Base-by-base conservation (phyloP, 2,888 invertebrate genomes). In the Platynereis dumerilii region DNA sequence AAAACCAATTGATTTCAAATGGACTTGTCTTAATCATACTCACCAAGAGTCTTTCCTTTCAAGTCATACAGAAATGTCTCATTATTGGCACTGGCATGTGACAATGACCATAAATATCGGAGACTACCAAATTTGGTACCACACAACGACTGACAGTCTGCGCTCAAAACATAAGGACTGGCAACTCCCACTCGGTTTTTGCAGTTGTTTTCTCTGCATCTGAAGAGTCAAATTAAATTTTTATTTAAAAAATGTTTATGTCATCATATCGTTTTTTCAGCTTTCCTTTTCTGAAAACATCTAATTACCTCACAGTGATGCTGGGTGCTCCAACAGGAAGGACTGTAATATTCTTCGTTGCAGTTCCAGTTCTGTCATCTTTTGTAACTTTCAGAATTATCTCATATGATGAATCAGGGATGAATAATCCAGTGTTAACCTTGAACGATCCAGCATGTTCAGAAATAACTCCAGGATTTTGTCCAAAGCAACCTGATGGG, bases 301-400 rank as follows among this genome's bases (percentile, higher is more conserved):
- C n/a, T 34, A 34, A 5, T 34, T 34, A 48, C 48, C n/a, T 48
- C 3, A 22, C 22, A 10, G n/a, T 22, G 3, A 48, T 5, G 3
- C 5, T 48, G 7, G 48, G 48, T 20, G 48, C 48, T n/a, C 22
- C 48, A 22, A 48, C 48, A 5, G 48, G 48, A 5, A 22, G 48
- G 5, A 48, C 22, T 48, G n/a, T n/a, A 48, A 48, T 48, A n/a
- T 22, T 7, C 22, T 48, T 5, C 22, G 5, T n/a, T 12, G 48
- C 48, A 20, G n/a, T 48, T 5, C 48, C 48, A 48, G n/a, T 48
- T 48, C 48, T 48, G 48, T 48, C 7, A n/a, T 48, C 48, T 48
- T 48, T 48, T 48, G n/a, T n/a, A 7, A n/a, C 48, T 20, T n/a
- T 20, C 3, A 48, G 7, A 7, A n/a, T 12, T 5, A 48, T 10